Conservation (phyloP, 2,888 invertebrate genomes). For the Hypomecis punctinalis region DNA sequence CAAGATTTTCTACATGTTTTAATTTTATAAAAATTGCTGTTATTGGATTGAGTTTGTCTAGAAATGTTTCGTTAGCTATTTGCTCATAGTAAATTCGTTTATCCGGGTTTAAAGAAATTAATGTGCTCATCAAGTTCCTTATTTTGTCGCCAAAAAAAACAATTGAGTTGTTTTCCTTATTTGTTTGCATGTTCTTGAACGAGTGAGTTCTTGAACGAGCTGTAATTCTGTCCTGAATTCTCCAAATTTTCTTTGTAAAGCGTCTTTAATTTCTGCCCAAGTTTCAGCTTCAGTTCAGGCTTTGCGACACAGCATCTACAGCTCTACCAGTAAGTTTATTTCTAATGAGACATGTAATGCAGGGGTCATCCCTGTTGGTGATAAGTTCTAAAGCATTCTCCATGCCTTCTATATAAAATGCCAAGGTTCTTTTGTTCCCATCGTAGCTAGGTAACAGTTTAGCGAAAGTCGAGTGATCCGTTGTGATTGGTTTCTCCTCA, state of each 20-base stretch:
- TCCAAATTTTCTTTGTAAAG: constrained; percentile 35
- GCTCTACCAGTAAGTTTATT: constrained; percentile 44
- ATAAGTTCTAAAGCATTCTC: constrained; percentile 41
- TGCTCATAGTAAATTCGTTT: constrained; percentile 38
- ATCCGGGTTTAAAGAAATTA: constrained; percentile 5
- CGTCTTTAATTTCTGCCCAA: constrained; percentile 38
- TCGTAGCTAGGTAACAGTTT: constrained; percentile 45
- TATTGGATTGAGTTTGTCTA: constrained; percentile 43
- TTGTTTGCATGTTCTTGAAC: no score
- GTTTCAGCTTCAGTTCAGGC: no score
- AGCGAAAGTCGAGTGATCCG: constrained; percentile 25
- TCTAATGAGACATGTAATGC: constrained; percentile 41
- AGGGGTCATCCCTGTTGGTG: constrained; percentile 26
- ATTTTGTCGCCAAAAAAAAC: no score
- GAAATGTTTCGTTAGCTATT: constrained; percentile 38
- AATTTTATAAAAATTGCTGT: constrained; percentile 37
- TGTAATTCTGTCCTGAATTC: constrained; percentile 41
- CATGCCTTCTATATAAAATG: constrained; percentile 42
- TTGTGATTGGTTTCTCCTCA: not conserved
- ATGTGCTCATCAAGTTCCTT: no score
- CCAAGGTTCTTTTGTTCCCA: constrained; percentile 44
- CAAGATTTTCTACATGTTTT: constrained; percentile 36
- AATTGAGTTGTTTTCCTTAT: constrained; percentile 26
- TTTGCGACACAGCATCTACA: no score
- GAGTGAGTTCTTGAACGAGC: constrained; percentile 38